These are phyloP conservation scores for Acrocera orbiculus DNA, from an alignment of 2,888 invertebrate species.

Conservation along the genomic window DNA sequence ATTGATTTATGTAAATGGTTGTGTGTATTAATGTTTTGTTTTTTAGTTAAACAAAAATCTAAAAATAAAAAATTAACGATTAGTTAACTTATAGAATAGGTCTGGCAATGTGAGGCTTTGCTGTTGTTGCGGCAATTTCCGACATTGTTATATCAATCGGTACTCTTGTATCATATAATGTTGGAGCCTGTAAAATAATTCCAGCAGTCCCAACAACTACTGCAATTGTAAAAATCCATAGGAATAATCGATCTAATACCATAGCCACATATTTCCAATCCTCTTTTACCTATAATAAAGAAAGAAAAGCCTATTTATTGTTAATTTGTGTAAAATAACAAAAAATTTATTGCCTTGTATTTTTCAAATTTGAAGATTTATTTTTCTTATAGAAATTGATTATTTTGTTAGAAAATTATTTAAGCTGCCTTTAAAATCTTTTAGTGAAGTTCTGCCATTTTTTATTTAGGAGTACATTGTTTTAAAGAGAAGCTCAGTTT, in stretches of 20 bases:
- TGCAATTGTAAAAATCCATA: slow-evolving; percentile 93
- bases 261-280: slow-evolving; percentile 99
- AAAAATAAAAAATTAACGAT: neutral
- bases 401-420: too few species aligned
- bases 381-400: too few species aligned
- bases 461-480: too few species aligned
- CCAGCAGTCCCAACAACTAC: slow-evolving; percentile 87
- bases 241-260: slow-evolving; percentile 90
- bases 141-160: slow-evolving; percentile 77
- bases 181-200: slow-evolving; percentile 87
- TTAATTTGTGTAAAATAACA: too few species aligned
- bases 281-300: slow-evolving; percentile 75
- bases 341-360: neutral
- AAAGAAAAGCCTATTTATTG: too few species aligned
- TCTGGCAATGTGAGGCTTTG: slow-evolving; percentile 49
- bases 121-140: slow-evolving; percentile 76
- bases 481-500: too few species aligned
- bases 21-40: neutral
- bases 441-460: too few species aligned
- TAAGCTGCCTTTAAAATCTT: too few species aligned
- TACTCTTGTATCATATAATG: slow-evolving; percentile 77
- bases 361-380: too few species aligned
- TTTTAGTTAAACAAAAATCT: neutral
- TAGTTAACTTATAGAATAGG: slow-evolving; percentile 26
- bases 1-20: neutral